Conservation (phyloP, 2,888 invertebrate genomes). For the Serrognathus titanus region DNA sequence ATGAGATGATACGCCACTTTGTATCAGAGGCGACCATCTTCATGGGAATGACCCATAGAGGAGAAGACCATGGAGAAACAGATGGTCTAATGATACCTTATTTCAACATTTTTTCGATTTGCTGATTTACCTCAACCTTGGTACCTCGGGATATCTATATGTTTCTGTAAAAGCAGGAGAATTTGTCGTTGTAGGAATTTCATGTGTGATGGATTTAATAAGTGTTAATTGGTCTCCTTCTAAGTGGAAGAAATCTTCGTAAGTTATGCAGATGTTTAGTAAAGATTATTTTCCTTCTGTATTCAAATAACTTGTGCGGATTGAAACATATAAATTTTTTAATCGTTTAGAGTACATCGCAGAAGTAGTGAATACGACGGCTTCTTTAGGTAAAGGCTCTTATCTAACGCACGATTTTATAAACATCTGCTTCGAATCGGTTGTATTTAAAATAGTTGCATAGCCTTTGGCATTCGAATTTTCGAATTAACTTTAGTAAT, state of each 20-base stretch:
- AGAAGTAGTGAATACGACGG: no score
- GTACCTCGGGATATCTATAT: conserved; percentile 2
- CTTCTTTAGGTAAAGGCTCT: no score
- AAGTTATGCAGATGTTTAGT: background rate
- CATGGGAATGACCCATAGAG: conserved; percentile 31
- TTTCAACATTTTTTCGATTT: background rate
- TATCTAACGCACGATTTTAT: no score
- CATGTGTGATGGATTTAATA: conserved; percentile 3
- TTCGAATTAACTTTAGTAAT: no score
- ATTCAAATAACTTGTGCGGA: no score
- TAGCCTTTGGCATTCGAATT: no score
- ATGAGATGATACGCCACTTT: conserved; percentile 27
- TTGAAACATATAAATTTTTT: no score
- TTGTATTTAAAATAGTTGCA: no score
- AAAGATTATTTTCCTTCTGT: no score
- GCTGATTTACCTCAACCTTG: no score
- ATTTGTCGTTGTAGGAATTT: conserved; percentile 5
- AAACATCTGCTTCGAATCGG: no score
- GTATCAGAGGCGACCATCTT: conserved; percentile 21
- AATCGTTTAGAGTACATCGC: no score
- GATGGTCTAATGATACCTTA: background rate
- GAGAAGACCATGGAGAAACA: conserved; percentile 19
- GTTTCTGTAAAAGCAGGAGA: conserved; percentile 3
- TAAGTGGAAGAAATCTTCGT: conserved; percentile 8
- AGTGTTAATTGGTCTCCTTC: conserved; percentile 4